Evolutionary conservation across 92 coral and sea anemone genomes (phyloP).

Genomic region (Pocillopora meandrina): DNA sequence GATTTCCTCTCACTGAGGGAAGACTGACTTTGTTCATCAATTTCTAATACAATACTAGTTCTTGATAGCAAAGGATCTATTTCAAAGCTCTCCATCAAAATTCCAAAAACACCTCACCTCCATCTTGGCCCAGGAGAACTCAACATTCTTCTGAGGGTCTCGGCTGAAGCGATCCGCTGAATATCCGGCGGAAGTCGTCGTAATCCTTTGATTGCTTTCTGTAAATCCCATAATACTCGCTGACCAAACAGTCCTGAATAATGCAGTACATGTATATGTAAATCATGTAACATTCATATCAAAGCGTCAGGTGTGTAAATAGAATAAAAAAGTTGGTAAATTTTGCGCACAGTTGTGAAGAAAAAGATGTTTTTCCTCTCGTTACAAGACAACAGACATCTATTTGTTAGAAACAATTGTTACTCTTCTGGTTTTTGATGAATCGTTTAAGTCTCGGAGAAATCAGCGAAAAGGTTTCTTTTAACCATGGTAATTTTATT

Average conservation of each 20-base stretch:
- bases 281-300: not conserved
- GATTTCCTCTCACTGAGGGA: no score
- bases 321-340: no score
- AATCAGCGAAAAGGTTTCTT: no score
- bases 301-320: no score
- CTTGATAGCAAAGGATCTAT: not conserved
- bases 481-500: not conserved
- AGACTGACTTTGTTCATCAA: no score
- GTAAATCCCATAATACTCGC: conserved; percentile 78
- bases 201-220: conserved; percentile 60
- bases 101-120: conserved; percentile 50
- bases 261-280: conserved; percentile 22
- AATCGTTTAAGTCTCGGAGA: no score
- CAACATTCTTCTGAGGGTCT: conserved; percentile 69
- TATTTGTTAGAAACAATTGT: not conserved
- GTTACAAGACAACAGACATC: conserved; percentile 32
- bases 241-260: conserved; percentile 93
- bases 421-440: no score
- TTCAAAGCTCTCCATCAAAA: not conserved
- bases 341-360: no score
- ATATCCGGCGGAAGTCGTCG: conserved; percentile 80
- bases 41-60: no score
- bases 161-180: conserved; percentile 87
- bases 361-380: conserved; percentile 38
- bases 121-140: conserved; percentile 69